These are phyloP conservation scores for Platycheirus albimanus DNA, from an alignment of 2,888 invertebrate genomes.

Conservation along the genomic window DNA sequence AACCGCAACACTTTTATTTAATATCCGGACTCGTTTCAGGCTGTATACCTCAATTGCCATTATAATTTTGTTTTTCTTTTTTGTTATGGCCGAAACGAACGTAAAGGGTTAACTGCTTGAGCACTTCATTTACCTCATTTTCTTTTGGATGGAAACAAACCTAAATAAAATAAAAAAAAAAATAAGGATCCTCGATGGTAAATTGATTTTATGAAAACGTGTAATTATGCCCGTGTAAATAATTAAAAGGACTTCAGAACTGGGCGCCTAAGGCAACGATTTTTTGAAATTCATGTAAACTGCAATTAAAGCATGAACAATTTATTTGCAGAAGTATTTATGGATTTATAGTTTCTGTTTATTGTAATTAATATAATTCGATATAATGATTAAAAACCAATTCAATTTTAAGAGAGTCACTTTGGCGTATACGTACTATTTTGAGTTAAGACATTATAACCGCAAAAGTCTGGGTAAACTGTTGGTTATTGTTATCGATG, in stretches of 20 bases:
- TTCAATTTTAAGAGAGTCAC: too few relatives aligned
- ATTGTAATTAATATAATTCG: background rate
- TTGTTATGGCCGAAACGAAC: constrained; percentile 8
- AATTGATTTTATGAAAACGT: constrained; percentile 66
- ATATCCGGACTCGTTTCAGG: constrained; percentile 46
- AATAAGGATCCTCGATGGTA: constrained; percentile 13
- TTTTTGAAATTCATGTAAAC: too few relatives aligned
- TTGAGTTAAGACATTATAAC: too few relatives aligned
- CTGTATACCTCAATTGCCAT: constrained; percentile 58
- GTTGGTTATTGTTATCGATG: too few relatives aligned
- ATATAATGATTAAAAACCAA: too few relatives aligned
- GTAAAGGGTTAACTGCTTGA: constrained; percentile 28
- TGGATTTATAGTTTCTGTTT: too few relatives aligned
- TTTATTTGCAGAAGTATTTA: background rate
- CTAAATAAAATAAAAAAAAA: background rate
- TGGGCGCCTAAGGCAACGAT: background rate
- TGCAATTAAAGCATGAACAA: too few relatives aligned
- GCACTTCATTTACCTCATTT: constrained; percentile 42
- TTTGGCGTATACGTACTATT: too few relatives aligned
- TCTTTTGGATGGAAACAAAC: constrained; percentile 11
- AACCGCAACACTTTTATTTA: constrained; percentile 35
- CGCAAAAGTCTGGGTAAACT: too few relatives aligned
- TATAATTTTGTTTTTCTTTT: constrained; percentile 22
- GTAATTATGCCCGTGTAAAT: constrained; percentile 59
- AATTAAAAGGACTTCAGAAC: constrained; percentile 24